Base-by-base conservation (phyloP, 1,140 invertebrate species). In the Scylla paramamosain region DNA sequence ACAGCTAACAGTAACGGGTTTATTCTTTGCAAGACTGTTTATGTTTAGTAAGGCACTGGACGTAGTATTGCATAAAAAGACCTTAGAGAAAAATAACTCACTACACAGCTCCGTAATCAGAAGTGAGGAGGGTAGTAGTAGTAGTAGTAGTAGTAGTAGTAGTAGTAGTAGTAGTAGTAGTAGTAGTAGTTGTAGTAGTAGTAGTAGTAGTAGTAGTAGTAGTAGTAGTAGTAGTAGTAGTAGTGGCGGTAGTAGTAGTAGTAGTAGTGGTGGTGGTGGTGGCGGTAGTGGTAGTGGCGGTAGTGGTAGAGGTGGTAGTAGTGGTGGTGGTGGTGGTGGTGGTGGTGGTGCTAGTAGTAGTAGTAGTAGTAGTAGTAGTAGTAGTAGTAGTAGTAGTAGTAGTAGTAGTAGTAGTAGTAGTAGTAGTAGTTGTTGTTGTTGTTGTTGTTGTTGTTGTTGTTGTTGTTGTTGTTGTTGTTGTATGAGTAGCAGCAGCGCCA, bases 181-280 rank as follows among this genome's bases (percentile, higher is more conserved):
- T 67, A 67, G 59, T 67, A 67, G 59, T 67, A 67, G 59, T 67
- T 10, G 59, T 67, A 67, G 59, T 67, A 67, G 59, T 67, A 67
- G 59, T 67, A 67, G 59, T 67, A 67, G 59, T 67, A 67, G 59
- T 67, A 67, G 59, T 67, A 67, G 59, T 67, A 67, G 59, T 67
- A 67, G 59, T 67, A 67, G 59, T 67, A 67, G 59, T 67, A 67
- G 59, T 67, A 67, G 67, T 77, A 77, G 67, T 77, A 77, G 67
- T 77, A 77, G 67, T 39, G 6, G 39, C 6, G 6, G 39, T 39
- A 39, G 39, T 39, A 39, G 39, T 39, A 39, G 39, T 39, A 39
- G 39, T 39, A 39, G 39, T 39, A 39, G 39, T 39, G 6, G 39
- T 39, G 6, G 39, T 39, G 6, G 39, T 39, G 6, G 39, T 39